Evolutionary conservation across 2,113 vertebrate genomes (phyloP).

Genomic region (Procavia capensis): DNA sequence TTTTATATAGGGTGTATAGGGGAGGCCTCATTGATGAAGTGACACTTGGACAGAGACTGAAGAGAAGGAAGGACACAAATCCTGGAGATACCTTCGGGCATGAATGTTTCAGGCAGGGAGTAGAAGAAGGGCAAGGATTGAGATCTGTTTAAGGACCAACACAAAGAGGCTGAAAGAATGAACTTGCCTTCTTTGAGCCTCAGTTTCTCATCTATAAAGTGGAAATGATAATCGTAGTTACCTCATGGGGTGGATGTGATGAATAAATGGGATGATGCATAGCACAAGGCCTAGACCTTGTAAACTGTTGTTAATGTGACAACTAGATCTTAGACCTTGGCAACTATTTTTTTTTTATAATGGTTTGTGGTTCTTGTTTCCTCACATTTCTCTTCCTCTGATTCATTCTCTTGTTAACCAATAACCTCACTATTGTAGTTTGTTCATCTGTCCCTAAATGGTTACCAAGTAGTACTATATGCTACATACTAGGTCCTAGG

Average conservation of each 20-base stretch:
- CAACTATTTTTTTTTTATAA: not conserved
- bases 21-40: not conserved
- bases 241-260: not conserved
- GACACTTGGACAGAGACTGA: not conserved
- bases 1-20: not conserved
- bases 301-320: not conserved
- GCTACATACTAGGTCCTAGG: not conserved
- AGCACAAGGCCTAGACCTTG: not conserved
- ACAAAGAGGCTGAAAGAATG: not conserved
- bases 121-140: not conserved
- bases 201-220: conserved; percentile 29
- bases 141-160: conserved; percentile 7
- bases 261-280: conserved; percentile 27
- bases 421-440: not conserved
- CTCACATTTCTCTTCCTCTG: not conserved
- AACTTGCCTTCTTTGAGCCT: not conserved
- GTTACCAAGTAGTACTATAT: conserved; percentile 1
- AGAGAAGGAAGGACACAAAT: not conserved
- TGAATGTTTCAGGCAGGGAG: conserved; percentile 30
- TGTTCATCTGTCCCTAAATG: not conserved
- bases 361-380: not conserved
- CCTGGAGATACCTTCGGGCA: not conserved
- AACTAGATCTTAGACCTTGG: not conserved
- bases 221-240: not conserved
- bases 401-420: conserved; percentile 42